Evolutionary conservation across 2,797 vertebrate species (phyloP).

Genomic region (Chloroceryle amazona): DNA sequence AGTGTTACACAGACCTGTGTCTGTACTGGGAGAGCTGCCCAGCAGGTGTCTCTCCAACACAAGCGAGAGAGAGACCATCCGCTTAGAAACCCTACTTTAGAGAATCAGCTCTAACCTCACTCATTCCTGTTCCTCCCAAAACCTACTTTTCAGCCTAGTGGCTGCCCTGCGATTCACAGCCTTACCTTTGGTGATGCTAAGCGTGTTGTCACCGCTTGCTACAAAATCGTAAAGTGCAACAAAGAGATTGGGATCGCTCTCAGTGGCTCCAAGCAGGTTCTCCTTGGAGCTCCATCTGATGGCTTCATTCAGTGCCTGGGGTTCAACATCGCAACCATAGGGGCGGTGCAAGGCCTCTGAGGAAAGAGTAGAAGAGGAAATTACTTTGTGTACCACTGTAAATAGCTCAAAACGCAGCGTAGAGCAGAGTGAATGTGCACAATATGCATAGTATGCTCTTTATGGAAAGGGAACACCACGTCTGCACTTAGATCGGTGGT

Average conservation of each 20-base stretch:
- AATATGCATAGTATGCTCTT: neutral
- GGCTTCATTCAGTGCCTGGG: constrained; percentile 93
- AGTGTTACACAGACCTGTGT: no score
- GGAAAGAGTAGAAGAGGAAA: neutral
- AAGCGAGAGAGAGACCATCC: accelerated
- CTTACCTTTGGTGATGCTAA: constrained; percentile 99
- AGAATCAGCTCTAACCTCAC: neutral
- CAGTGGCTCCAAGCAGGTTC: constrained; percentile 95
- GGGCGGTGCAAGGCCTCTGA: constrained; percentile 95
- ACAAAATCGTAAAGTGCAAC: constrained; percentile 99
- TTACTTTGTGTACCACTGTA: neutral
- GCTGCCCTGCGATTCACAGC: neutral
- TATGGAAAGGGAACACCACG: accelerated
- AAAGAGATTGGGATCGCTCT: constrained; percentile 98
- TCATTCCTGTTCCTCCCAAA: neutral
- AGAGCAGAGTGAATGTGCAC: neutral
- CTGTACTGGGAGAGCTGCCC: neutral
- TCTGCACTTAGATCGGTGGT: neutral
- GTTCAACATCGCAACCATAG: constrained; percentile 89
- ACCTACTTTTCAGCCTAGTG: no score
- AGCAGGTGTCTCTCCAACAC: constrained; percentile 20
- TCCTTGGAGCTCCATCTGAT: constrained; percentile 99
- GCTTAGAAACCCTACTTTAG: accelerated
- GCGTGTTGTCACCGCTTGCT: constrained; percentile 98
- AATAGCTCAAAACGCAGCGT: neutral